Base-by-base conservation (phyloP, 2,797 vertebrate genomes). In the Lindbergichthys nudifrons region DNA sequence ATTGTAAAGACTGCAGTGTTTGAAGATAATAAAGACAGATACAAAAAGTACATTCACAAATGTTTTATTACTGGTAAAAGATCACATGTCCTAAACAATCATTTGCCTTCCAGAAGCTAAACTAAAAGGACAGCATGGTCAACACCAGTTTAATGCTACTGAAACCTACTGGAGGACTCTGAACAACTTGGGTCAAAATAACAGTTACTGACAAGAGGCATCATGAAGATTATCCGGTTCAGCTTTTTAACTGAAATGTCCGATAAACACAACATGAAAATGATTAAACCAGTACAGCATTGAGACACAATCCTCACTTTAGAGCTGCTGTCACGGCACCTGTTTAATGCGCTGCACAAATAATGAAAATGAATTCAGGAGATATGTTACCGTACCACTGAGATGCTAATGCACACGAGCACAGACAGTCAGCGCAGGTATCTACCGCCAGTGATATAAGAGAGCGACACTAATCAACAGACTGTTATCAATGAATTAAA, bases 61-160 rank as follows among this genome's bases (percentile, higher is more conserved):
- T 1, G 75, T 74, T 94, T 93, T 92, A 93, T 92, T 93, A 84
- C 65, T 13, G 13, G 69, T 77, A 81, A 76, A 78, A 73, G 84
- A 89, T 77, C 81, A 88, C 80, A 88, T 87, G 89, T 93, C 85
- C 80, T 90, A 91, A 93, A 84, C 82, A 75, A 78, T 61, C 32
- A 64, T 64, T 80, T 88, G 70, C 61, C 78, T 47, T 73, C 92
- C 73, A 81, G 81, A 90, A 86, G 77, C 83, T 75, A 70, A 87
- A 82, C 59, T 74, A 61, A 60, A 72, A 83, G 39, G 59, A 81
- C 73, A 83, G 67, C 65, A 42, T 19, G 21, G 45, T 89, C 63
- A 67, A 84, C 80, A 84, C 59, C 74, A 72, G 58, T 70, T 77
- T 51, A 73, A 65, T 84, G 57, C 56, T 23, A 65, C 71, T 51